phyloP scores from a whole-genome alignment of 2,888 invertebrate species.

The Hecatera dysodea region DNA sequence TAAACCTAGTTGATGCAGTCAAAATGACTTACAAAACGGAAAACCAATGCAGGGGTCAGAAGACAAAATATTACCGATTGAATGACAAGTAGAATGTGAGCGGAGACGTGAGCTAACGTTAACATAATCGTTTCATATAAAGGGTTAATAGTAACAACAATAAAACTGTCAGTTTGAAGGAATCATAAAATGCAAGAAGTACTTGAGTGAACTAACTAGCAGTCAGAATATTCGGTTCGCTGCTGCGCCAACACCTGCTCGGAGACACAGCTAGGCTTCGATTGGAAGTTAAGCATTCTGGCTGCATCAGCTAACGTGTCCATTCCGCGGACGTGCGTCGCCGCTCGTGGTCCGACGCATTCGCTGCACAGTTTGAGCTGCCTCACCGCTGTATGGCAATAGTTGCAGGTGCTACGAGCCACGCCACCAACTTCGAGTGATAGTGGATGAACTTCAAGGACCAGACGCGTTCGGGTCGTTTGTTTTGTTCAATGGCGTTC shows the following conservation, averaged over 20 bases:
- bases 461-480: conserved; percentile 44
- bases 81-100: too few relatives aligned
- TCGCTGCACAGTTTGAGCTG: conserved; percentile 9
- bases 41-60: neutral
- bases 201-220: neutral
- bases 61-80: neutral
- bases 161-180: neutral
- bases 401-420: conserved; percentile 50
- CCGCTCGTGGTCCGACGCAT: conserved; percentile 10
- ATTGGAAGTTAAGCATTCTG: conserved; percentile 11
- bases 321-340: conserved; percentile 8
- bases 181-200: neutral
- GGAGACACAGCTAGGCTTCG: neutral
- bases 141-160: neutral
- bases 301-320: conserved; percentile 34
- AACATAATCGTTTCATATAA: neutral
- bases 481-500: conserved; percentile 6
- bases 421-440: conserved; percentile 31
- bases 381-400: conserved; percentile 36
- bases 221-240: neutral
- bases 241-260: neutral
- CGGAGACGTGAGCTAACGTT: neutral
- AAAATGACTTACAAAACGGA: conserved; percentile 19
- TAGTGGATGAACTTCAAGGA: conserved; percentile 39
- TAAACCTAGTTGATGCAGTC: conserved; percentile 31